Percentiles rank a stretch among this genome's conserved stretches.
These are phyloP conservation scores for Habrosyne pyritoides DNA, from an alignment of 2,888 invertebrate species.

Conservation along the genomic window DNA sequence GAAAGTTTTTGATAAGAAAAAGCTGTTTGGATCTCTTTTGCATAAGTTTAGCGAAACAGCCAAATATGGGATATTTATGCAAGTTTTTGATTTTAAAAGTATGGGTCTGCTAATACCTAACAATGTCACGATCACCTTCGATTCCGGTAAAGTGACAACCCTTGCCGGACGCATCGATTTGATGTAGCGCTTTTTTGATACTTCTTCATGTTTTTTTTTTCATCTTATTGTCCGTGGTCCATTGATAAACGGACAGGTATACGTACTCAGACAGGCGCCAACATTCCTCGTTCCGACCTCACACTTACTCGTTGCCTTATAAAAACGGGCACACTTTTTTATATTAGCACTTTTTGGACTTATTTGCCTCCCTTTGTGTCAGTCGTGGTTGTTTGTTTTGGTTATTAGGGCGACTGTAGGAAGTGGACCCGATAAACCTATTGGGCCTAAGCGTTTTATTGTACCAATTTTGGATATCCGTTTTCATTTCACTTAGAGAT, in stretches of 20 bases:
- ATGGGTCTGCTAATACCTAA: background rate
- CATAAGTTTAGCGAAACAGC: background rate
- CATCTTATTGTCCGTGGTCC: constrained; percentile 76
- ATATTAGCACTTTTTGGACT: constrained; percentile 80
- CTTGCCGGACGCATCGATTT: constrained; percentile 76
- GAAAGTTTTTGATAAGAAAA: background rate
- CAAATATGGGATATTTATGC: background rate
- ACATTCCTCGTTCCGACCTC: constrained; percentile 83
- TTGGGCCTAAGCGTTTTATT: constrained; percentile 81
- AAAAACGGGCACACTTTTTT: constrained; percentile 82
- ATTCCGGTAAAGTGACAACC: constrained; percentile 64
- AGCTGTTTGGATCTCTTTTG: background rate
- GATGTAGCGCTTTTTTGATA: constrained; percentile 81
- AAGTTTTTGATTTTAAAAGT: background rate
- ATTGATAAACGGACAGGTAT: constrained; percentile 84
- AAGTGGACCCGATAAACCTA: constrained; percentile 80
- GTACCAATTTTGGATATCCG: constrained; percentile 78
- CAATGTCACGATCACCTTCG: constrained; percentile 7
- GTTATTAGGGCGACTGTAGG: constrained; percentile 79
- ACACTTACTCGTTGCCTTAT: constrained; percentile 79
- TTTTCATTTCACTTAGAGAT: constrained; percentile 56
- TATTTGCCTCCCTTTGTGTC: constrained; percentile 79
- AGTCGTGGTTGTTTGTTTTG: constrained; percentile 79
- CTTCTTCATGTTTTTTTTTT: constrained; percentile 68
- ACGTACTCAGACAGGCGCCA: constrained; percentile 84